Conservation (phyloP, 2,113 vertebrate genomes). For the Alosa alosa region DNA sequence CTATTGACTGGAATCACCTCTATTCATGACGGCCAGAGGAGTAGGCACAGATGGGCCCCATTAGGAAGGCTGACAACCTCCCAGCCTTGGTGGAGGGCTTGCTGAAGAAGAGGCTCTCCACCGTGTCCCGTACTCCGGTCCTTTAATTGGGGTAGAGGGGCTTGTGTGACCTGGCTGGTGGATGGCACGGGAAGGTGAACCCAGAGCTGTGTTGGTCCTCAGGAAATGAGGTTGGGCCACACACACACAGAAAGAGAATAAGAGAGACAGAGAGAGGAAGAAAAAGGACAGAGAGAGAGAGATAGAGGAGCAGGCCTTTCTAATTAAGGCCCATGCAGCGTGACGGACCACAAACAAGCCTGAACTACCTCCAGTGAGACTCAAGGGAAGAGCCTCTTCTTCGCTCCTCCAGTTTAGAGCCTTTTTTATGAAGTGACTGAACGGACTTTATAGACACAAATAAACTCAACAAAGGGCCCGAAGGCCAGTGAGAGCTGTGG, state of each 20-base stretch:
- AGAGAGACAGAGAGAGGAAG: background rate
- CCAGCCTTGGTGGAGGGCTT: background rate
- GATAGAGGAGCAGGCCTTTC: background rate
- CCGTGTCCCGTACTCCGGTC: background rate
- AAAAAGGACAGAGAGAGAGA: background rate
- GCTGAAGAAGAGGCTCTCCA: background rate
- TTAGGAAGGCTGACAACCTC: background rate
- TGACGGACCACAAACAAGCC: conserved; percentile 9
- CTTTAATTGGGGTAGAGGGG: background rate
- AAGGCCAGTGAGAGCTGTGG: background rate
- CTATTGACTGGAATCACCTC: conserved; percentile 5
- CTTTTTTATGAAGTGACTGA: background rate
- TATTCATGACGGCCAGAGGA: background rate
- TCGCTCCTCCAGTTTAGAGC: background rate
- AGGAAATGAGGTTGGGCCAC: conserved; percentile 8
- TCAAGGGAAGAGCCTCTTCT: conserved; percentile 17
- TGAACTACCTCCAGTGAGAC: background rate
- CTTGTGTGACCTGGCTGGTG: background rate
- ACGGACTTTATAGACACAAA: conserved; percentile 10
- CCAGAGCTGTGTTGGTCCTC: background rate
- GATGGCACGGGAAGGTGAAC: background rate
- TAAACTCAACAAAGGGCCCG: background rate
- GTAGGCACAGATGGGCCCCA: background rate
- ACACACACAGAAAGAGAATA: background rate
- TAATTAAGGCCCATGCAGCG: conserved; percentile 5